phyloP scores from a whole-genome alignment of 2,113 vertebrate genomes.

The Piaya cayana region DNA sequence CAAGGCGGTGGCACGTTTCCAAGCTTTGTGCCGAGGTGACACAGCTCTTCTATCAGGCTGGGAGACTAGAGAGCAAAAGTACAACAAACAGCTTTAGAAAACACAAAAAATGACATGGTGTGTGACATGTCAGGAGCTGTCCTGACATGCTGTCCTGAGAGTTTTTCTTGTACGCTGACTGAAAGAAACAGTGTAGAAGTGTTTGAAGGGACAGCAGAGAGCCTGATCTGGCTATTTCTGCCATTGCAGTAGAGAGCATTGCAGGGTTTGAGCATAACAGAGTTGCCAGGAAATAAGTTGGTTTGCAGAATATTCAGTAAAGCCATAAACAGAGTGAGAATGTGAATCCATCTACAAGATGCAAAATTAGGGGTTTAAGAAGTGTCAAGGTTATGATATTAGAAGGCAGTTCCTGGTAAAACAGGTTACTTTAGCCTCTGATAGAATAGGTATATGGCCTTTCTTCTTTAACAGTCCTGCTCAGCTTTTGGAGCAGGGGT shows the following conservation, averaged over 20 bases:
- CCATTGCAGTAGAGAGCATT: background rate
- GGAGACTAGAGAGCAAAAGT: background rate
- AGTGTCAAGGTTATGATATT: background rate
- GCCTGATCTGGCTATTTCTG: background rate
- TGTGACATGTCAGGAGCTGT: conserved; percentile 27
- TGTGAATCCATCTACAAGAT: background rate
- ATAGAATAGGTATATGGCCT: background rate
- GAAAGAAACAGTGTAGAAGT: background rate
- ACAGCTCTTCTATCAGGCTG: background rate
- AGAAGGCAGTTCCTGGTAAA: background rate
- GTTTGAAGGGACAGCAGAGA: background rate
- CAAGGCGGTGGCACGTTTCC: background rate
- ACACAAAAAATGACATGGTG: background rate
- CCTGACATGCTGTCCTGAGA: conserved; percentile 33
- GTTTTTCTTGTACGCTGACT: background rate
- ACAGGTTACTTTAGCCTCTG: background rate
- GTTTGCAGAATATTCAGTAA: background rate
- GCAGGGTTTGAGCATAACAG: background rate
- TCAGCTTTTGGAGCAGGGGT: background rate
- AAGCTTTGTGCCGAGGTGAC: background rate
- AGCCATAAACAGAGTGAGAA: background rate
- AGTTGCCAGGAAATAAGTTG: background rate
- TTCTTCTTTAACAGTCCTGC: background rate
- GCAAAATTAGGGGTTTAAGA: background rate
- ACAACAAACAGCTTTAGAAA: background rate